Conservation (phyloP, 2,113 vertebrate species). For the Mus pahari region DNA sequence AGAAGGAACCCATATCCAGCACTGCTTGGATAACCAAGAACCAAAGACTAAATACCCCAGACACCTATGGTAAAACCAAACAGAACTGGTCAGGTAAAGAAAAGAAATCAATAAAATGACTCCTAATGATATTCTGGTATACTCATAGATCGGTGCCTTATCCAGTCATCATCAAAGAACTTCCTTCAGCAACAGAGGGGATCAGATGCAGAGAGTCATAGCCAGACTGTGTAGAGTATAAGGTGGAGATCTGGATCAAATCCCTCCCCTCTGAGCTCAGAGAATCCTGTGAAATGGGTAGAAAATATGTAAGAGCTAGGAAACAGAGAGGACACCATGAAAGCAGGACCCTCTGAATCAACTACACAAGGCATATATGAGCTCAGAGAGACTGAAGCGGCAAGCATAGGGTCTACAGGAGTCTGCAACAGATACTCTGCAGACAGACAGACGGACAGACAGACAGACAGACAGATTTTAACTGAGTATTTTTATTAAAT, state of each 20-base stretch:
- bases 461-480: too few species aligned
- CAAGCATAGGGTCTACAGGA: neutral
- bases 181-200: neutral
- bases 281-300: neutral
- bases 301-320: neutral
- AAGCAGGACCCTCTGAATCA: neutral
- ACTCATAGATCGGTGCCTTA: neutral
- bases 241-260: neutral
- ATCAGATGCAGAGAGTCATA: neutral
- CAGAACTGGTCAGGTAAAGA: neutral
- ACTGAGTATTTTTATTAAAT: neutral
- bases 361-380: neutral
- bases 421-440: neutral
- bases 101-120: neutral
- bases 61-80: neutral
- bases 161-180: neutral
- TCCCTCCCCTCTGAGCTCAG: neutral
- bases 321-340: neutral
- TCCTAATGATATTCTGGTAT: neutral
- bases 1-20: neutral
- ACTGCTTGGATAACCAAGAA: neutral
- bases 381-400: neutral
- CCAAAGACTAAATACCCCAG: neutral
- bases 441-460: too few species aligned
- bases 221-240: neutral